Conservation (phyloP, 2,113 vertebrate species). For the Clarias magur region DNA sequence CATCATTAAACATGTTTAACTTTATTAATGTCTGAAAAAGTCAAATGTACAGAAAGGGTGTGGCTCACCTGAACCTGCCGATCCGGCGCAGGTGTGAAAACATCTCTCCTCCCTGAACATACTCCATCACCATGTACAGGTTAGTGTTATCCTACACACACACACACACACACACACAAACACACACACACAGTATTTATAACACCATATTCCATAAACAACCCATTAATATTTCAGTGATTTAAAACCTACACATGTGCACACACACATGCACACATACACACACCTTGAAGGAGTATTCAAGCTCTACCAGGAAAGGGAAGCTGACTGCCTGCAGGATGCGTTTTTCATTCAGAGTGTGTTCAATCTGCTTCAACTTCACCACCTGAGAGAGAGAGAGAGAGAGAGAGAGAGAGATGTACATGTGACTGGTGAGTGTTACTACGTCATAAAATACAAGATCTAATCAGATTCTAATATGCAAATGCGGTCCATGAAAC, state of each 20-base stretch:
- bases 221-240: conserved; percentile 6
- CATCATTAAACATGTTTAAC: background rate
- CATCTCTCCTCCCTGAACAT: conserved; percentile 90
- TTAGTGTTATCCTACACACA: conserved; percentile 83
- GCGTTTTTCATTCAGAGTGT: conserved; percentile 90
- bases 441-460: background rate
- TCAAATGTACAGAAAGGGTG: background rate
- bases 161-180: conserved; percentile 29
- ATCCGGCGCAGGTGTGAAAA: conserved; percentile 90
- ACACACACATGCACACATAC: conserved; percentile 6
- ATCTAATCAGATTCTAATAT: background rate
- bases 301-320: conserved; percentile 86
- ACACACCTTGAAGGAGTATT: conserved; percentile 86
- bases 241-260: conserved; percentile 42
- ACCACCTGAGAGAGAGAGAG: conserved; percentile 74
- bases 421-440: background rate
- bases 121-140: conserved; percentile 95
- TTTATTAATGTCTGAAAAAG: background rate
- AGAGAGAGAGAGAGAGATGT: background rate
- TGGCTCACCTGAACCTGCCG: conserved; percentile 83
- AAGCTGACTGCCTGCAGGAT: conserved; percentile 91
- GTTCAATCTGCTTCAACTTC: conserved; percentile 93
- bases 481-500: background rate
- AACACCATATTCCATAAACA: background rate
- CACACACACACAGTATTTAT: conserved; percentile 6